phyloP scores from a whole-genome alignment of 2,113 vertebrate species.

The sheep (Ovis aries) region DNA sequence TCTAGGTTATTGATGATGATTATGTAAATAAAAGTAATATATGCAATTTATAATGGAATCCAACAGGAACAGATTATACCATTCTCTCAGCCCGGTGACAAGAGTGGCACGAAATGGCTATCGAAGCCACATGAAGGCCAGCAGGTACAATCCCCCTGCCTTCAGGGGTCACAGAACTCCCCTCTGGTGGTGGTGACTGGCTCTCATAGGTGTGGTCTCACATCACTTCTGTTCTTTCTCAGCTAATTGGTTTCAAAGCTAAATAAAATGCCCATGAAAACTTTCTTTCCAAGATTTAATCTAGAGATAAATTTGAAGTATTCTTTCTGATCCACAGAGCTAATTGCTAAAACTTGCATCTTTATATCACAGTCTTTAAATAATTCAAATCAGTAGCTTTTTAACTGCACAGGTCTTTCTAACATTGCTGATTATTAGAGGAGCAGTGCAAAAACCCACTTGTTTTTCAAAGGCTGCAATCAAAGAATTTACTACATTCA shows the following conservation, averaged over 20 bases:
- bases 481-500: constrained; percentile 37
- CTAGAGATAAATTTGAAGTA: not conserved
- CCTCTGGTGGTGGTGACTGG: constrained; percentile 82
- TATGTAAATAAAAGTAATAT: constrained; percentile 79
- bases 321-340: constrained; percentile 63
- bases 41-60: constrained; percentile 91
- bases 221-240: constrained; percentile 73
- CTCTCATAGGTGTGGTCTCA: constrained; percentile 78
- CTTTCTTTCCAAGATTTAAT: constrained; percentile 44
- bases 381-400: constrained; percentile 38
- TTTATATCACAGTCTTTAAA: constrained; percentile 30
- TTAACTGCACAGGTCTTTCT: not conserved
- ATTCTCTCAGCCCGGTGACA: constrained; percentile 97
- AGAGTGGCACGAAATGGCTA: constrained; percentile 96
- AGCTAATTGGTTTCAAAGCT: constrained; percentile 63
- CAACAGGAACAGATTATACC: constrained; percentile 99
- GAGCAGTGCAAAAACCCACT: constrained; percentile 3
- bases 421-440: not conserved
- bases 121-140: constrained; percentile 96
- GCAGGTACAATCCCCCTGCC: constrained; percentile 91
- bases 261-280: constrained; percentile 51
- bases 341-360: constrained; percentile 56
- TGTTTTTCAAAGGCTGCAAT: constrained; percentile 25
- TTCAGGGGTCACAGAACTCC: constrained; percentile 73
- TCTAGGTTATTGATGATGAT: constrained; percentile 74